A percentile compares a stretch with the other conserved stretches of the same genome.
Conservation (phyloP, 2,113 vertebrate species). For the Kryptolebias marmoratus region DNA sequence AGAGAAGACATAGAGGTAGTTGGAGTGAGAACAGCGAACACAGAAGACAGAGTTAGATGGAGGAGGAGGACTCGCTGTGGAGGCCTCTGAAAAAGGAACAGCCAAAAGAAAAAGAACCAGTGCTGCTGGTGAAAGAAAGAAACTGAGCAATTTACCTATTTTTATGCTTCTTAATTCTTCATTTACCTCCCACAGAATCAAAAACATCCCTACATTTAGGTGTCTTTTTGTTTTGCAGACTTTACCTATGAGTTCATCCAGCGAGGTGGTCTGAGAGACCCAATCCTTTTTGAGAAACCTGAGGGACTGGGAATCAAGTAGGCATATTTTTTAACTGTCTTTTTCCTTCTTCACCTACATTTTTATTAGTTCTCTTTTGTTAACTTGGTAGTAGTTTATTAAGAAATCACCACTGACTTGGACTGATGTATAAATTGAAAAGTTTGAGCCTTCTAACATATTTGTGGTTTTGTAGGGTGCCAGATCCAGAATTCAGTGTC, state of each 20-base stretch:
- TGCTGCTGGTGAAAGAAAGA: too few relatives aligned
- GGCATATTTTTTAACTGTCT: slow-evolving; percentile 32
- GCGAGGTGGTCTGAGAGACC: slow-evolving; percentile 90
- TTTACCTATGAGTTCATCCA: slow-evolving; percentile 94
- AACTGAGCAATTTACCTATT: too few relatives aligned
- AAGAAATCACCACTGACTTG: neutral
- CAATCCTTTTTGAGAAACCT: slow-evolving; percentile 90
- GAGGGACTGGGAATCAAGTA: slow-evolving; percentile 95
- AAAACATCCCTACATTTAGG: neutral
- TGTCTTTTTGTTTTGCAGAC: slow-evolving; percentile 77
- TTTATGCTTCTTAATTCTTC: too few relatives aligned
- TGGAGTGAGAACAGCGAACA: too few relatives aligned
- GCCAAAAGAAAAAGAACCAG: too few relatives aligned
- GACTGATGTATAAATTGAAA: neutral
- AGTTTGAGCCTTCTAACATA: neutral
- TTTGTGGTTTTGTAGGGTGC: slow-evolving; percentile 85
- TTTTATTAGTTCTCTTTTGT: neutral
- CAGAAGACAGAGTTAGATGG: too few relatives aligned
- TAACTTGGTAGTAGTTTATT: neutral
- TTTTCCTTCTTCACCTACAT: neutral
- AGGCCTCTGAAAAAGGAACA: too few relatives aligned
- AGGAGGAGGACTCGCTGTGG: too few relatives aligned
- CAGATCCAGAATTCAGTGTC: slow-evolving; percentile 92
- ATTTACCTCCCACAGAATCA: too few relatives aligned
- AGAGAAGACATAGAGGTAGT: too few relatives aligned